Percentiles rank a stretch among this genome's conserved stretches.
These are phyloP conservation scores for Chroicocephalus ridibundus DNA, from an alignment of 2,113 vertebrate species.

Conservation along the genomic window DNA sequence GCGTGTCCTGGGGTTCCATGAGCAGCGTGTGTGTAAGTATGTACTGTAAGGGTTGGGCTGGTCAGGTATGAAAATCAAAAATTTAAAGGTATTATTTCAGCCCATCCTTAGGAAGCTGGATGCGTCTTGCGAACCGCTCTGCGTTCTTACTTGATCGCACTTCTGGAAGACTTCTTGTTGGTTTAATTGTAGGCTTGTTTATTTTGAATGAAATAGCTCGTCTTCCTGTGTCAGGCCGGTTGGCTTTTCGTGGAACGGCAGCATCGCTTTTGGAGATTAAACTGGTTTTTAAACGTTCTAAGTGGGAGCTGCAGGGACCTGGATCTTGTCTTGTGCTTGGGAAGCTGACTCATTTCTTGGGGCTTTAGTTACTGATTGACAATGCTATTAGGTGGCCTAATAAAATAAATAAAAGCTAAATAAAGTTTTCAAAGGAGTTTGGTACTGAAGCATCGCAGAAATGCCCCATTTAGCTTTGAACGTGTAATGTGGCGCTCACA, in stretches of 20 bases:
- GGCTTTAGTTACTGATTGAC: neutral
- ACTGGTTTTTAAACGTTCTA: neutral
- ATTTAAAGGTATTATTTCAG: neutral
- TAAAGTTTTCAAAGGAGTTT: neutral
- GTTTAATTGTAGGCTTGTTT: neutral
- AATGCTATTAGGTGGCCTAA: neutral
- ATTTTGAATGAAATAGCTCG: neutral
- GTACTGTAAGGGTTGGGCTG: neutral
- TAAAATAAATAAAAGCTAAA: neutral
- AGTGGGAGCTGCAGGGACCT: neutral
- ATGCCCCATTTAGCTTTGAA: neutral
- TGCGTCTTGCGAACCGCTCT: neutral
- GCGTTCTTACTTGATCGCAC: fast-evolving
- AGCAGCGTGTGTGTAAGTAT: fast-evolving
- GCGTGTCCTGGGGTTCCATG: neutral
- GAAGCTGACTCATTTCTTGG: neutral
- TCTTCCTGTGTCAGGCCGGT: neutral
- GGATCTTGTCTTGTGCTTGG: too few species aligned
- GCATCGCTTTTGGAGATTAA: neutral
- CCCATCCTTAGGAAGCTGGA: neutral
- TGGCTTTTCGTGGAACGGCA: neutral
- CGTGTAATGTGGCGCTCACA: fast-evolving
- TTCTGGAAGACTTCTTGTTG: neutral
- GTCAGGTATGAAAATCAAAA: neutral
- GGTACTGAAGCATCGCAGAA: neutral